phyloP scores from a whole-genome alignment of 2,113 vertebrate genomes.

The Rhinoderma darwinii region DNA sequence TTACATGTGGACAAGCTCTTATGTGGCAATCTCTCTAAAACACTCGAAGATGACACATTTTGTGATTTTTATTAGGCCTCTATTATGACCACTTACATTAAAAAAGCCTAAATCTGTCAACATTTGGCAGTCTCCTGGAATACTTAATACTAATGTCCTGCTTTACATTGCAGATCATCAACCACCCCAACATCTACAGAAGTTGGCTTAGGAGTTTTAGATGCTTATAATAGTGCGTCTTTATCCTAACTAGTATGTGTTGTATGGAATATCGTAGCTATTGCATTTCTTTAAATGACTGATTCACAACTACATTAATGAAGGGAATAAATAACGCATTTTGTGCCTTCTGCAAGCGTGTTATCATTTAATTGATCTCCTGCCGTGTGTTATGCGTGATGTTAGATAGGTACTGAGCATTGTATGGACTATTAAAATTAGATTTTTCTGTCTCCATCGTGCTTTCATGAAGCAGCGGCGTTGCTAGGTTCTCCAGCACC shows the following conservation, averaged over 20 bases:
- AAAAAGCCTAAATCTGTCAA: neutral
- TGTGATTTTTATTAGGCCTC: too few species aligned
- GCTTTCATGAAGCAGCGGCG: neutral
- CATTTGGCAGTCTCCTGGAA: too few species aligned
- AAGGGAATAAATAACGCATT: neutral
- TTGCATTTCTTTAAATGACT: neutral
- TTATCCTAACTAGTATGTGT: neutral
- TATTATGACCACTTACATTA: neutral
- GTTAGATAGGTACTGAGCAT: too few species aligned
- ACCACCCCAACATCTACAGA: neutral
- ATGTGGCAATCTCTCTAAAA: too few species aligned
- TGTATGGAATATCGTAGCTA: neutral
- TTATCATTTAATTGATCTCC: constrained; percentile 46
- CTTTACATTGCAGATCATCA: neutral
- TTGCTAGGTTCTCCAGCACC: too few species aligned
- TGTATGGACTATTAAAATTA: neutral
- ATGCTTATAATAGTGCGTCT: too few species aligned
- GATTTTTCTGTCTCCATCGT: neutral
- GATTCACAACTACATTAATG: constrained; percentile 6
- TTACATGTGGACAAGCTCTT: too few species aligned
- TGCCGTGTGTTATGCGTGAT: neutral
- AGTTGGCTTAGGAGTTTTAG: neutral
- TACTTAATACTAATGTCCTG: too few species aligned
- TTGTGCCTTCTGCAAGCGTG: neutral
- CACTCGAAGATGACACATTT: too few species aligned